Percentiles rank a stretch among this genome's conserved stretches.
phyloP scores from a whole-genome alignment of 2,797 vertebrate genomes.

The Sebastes cheni region DNA sequence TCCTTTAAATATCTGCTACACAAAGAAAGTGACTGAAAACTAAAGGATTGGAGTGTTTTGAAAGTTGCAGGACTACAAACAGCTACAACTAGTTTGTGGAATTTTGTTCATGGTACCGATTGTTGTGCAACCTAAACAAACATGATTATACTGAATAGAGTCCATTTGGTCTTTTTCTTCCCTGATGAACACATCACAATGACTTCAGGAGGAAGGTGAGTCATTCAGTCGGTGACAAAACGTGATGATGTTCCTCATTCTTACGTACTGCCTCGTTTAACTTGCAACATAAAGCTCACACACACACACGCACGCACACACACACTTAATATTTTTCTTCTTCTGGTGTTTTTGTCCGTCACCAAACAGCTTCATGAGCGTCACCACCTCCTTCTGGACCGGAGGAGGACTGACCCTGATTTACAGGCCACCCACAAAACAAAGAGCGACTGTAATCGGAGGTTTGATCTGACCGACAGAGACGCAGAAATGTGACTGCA shows the following conservation, averaged over 20 bases:
- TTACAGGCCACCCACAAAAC: too few relatives aligned
- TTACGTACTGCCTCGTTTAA: neutral
- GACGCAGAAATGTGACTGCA: too few relatives aligned
- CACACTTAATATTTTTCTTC: too few relatives aligned
- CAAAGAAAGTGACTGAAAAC: neutral
- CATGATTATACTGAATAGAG: neutral
- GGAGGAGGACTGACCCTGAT: too few relatives aligned
- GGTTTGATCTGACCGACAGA: too few relatives aligned
- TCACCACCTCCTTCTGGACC: too few relatives aligned
- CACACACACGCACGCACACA: slow-evolving; percentile 7
- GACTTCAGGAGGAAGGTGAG: neutral
- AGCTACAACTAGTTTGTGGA: neutral
- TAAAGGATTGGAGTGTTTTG: neutral
- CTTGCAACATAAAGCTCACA: neutral
- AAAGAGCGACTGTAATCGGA: too few relatives aligned
- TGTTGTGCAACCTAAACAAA: neutral
- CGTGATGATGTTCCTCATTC: neutral
- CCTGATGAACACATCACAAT: neutral
- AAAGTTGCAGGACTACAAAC: neutral
- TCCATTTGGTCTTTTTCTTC: neutral
- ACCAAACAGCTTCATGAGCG: too few relatives aligned
- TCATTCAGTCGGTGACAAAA: neutral
- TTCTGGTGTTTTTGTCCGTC: too few relatives aligned
- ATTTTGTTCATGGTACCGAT: neutral
- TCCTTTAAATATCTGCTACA: too few relatives aligned